Conservation (phyloP, 2,888 invertebrate species). For the Anagyrus pseudococci region DNA sequence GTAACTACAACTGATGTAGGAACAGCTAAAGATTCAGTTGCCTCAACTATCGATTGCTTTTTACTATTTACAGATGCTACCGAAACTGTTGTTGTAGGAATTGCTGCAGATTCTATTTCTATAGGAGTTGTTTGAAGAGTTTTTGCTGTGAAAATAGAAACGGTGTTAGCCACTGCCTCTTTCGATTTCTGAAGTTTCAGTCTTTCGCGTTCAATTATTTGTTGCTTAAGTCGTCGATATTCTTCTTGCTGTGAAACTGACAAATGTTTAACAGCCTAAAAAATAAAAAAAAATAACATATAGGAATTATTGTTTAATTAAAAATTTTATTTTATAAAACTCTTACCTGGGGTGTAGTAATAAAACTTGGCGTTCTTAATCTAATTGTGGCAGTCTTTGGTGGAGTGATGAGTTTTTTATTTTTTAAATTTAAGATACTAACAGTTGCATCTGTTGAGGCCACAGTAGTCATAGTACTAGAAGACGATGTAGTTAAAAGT, state of each 20-base stretch:
- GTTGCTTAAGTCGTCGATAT: constrained; percentile 59
- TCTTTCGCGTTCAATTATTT: constrained; percentile 56
- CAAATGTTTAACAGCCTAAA: constrained; percentile 60
- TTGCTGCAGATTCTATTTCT: too few species aligned
- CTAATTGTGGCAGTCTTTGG: background rate
- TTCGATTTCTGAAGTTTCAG: constrained; percentile 14
- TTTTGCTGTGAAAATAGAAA: background rate
- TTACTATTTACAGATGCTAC: too few species aligned
- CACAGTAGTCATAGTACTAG: background rate
- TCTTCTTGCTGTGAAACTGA: constrained; percentile 60
- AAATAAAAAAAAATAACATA: constrained; percentile 31
- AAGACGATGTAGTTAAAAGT: too few species aligned
- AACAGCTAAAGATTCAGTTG: too few species aligned
- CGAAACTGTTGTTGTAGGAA: too few species aligned
- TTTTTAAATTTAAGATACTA: background rate
- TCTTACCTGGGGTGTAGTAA: constrained; percentile 30
- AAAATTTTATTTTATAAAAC: background rate
- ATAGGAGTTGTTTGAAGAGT: background rate
- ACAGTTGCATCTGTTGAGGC: background rate
- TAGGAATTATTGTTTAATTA: too few species aligned
- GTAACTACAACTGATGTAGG: background rate
- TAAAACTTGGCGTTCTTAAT: background rate
- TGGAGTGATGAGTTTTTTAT: background rate
- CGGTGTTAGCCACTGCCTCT: background rate
- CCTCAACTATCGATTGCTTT: too few species aligned